Evolutionary conservation across 2,888 invertebrate genomes (phyloP), one percentile per base, ranked within the genome.

Genomic region (Ophion costatus): DNA sequence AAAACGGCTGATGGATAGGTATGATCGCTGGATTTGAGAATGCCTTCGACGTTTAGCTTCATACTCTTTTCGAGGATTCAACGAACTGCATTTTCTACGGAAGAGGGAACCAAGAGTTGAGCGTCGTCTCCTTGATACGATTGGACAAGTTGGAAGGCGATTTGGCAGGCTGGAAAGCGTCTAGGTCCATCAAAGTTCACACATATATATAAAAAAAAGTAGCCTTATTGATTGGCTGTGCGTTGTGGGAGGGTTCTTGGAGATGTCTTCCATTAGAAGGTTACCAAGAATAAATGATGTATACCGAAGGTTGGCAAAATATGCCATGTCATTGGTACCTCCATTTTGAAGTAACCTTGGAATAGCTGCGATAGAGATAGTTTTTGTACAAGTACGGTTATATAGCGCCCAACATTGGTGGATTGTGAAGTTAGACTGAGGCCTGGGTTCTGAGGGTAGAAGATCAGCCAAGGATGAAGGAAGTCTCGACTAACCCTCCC

Each of bases 401-500:
- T 29, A 29, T 4, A 29, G 29, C 29, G 29, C 4, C 29, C 29
- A 66, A 22, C 22, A 2, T 33, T 38, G 33, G 22, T 77, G 51
- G 57, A 69, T 59, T 14, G 24, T 57, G 20, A 59, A 59, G 24
- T 29, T 42, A 63, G 11, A 57, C 74, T 38, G 24, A 42, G 20
- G 56, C 22, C 42, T 51, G 56, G 78, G 67, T 78, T 81, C 66
- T 29, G 69, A 56, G 66, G 64, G 81, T 63, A 70, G 70, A 70
- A 75, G 78, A 84, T 78, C 74, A 78, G 77, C 59, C 66, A 64
- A 81, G 59, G 77, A 63, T 45, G 84, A 82, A 84, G 84, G 56
- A 75, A 71, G 82, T 82, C 79, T 71, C 82, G 79, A 64, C 24
- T 61, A 61, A 76, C 71, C 71, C 79, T 67, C 29, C 38, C 75